phyloP scores from a whole-genome alignment of 2,113 vertebrate genomes.

The Dasyurus viverrinus region DNA sequence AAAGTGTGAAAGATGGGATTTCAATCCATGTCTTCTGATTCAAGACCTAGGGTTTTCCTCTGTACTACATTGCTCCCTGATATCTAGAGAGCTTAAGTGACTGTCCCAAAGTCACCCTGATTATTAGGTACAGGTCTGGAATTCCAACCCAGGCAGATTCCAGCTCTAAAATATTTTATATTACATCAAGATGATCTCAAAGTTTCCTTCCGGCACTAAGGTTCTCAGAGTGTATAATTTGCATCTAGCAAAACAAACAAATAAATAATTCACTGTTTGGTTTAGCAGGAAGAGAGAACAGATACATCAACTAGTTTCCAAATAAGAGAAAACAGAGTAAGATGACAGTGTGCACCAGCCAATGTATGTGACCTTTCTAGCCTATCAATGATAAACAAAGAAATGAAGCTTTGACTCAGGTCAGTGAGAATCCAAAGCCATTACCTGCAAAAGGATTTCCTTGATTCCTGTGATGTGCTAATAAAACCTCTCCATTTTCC shows the following conservation, averaged over 20 bases:
- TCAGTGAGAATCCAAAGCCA: not conserved
- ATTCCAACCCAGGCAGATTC: not conserved
- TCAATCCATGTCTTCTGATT: not conserved
- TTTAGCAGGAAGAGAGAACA: not conserved
- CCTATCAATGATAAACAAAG: not conserved
- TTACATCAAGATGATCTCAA: not conserved
- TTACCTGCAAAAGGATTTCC: rapidly evolving
- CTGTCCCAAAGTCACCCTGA: not conserved
- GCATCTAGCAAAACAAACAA: not conserved
- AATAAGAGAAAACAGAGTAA: conserved; percentile 45
- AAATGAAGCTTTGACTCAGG: rapidly evolving
- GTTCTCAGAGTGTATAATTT: not conserved
- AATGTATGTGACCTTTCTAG: not conserved
- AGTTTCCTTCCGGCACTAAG: not conserved
- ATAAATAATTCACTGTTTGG: not conserved
- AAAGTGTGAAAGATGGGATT: not conserved
- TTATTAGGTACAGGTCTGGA: not conserved
- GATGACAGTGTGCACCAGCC: conserved; percentile 33
- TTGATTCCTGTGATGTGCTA: not conserved
- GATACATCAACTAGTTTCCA: not conserved
- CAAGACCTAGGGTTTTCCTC: not conserved
- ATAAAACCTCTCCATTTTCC: not conserved
- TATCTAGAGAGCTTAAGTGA: not conserved
- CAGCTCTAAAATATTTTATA: not conserved
- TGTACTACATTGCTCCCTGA: not conserved